Percentiles rank a stretch among this genome's conserved stretches.
Conservation (phyloP, 2,797 vertebrate genomes). For the Perodicticus potto region DNA sequence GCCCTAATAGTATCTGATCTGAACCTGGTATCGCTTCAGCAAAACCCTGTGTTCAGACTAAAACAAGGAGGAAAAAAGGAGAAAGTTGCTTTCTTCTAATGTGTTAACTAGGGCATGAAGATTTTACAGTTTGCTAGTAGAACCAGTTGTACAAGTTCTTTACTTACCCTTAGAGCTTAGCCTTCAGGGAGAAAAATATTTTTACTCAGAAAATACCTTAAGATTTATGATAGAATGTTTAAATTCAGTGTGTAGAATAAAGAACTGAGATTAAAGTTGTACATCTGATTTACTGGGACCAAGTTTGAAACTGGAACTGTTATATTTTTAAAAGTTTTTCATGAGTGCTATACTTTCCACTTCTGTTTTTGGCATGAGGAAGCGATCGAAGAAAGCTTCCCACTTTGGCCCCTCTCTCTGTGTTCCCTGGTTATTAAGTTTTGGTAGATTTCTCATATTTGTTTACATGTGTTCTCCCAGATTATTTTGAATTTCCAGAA, state of each 20-base stretch:
- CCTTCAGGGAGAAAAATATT: slow-evolving; percentile 48
- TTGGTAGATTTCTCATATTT: background rate
- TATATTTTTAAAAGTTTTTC: slow-evolving; percentile 50
- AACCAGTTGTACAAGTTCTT: slow-evolving; percentile 74
- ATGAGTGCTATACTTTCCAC: background rate
- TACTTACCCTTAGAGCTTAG: slow-evolving; percentile 41
- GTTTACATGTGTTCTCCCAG: background rate
- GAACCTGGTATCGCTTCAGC: slow-evolving; percentile 61
- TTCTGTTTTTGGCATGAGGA: slow-evolving; percentile 72
- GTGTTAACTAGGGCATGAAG: slow-evolving; percentile 75
- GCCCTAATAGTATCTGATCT: background rate
- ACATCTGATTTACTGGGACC: background rate
- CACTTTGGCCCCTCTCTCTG: background rate
- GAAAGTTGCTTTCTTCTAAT: slow-evolving; percentile 64
- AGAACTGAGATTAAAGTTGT: slow-evolving; percentile 32
- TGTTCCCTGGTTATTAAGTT: slow-evolving; percentile 14
- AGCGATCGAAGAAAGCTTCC: slow-evolving; percentile 54
- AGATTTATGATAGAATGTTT: slow-evolving; percentile 10
- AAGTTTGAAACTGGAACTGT: slow-evolving; percentile 63
- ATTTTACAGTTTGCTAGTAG: slow-evolving; percentile 61
- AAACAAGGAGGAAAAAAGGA: slow-evolving; percentile 58
- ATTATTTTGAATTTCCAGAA: background rate
- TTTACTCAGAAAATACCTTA: slow-evolving; percentile 23
- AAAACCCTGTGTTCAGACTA: slow-evolving; percentile 50
- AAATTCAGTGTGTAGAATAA: background rate